These are phyloP conservation scores for Lineus longissimus DNA, from an alignment of 1,140 invertebrate species.

Conservation along the genomic window DNA sequence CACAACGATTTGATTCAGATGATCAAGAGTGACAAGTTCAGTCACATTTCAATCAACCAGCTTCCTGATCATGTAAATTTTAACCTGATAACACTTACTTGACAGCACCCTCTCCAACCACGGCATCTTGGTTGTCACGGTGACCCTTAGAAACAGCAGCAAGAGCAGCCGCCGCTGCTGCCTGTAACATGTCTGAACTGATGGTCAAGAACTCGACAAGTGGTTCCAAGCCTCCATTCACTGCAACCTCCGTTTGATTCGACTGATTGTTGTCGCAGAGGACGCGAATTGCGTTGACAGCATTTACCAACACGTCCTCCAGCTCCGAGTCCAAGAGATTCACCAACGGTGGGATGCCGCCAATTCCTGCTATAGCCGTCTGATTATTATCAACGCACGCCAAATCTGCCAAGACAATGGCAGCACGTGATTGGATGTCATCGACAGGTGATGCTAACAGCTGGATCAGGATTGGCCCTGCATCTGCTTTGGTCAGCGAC, in stretches of 20 bases:
- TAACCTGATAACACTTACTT: slow-evolving; percentile 35
- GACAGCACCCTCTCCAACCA: slow-evolving; percentile 38
- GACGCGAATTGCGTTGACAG: slow-evolving; percentile 50
- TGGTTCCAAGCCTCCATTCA: slow-evolving; percentile 40
- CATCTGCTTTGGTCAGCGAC: slow-evolving; percentile 34
- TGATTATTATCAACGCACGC: slow-evolving; percentile 46
- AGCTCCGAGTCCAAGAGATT: slow-evolving; percentile 45
- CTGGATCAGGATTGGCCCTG: slow-evolving; percentile 40
- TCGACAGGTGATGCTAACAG: slow-evolving; percentile 43
- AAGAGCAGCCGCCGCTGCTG: slow-evolving; percentile 44
- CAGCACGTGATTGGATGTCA: slow-evolving; percentile 49
- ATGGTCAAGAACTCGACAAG: slow-evolving; percentile 47
- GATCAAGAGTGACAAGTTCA: too few relatives aligned
- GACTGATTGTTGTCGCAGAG: slow-evolving; percentile 39
- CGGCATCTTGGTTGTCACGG: slow-evolving; percentile 41
- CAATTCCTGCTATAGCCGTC: slow-evolving; percentile 34
- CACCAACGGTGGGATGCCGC: slow-evolving; percentile 42
- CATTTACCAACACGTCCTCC: slow-evolving; percentile 52
- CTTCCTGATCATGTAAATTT: too few relatives aligned
- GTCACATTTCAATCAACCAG: too few relatives aligned
- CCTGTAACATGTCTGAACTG: slow-evolving; percentile 43
- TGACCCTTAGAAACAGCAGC: slow-evolving; percentile 39
- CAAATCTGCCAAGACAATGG: slow-evolving; percentile 51
- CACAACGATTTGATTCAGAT: too few relatives aligned
- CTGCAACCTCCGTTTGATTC: slow-evolving; percentile 44